phyloP scores from a whole-genome alignment of 2,797 vertebrate species.

The Poecilia gillii region DNA sequence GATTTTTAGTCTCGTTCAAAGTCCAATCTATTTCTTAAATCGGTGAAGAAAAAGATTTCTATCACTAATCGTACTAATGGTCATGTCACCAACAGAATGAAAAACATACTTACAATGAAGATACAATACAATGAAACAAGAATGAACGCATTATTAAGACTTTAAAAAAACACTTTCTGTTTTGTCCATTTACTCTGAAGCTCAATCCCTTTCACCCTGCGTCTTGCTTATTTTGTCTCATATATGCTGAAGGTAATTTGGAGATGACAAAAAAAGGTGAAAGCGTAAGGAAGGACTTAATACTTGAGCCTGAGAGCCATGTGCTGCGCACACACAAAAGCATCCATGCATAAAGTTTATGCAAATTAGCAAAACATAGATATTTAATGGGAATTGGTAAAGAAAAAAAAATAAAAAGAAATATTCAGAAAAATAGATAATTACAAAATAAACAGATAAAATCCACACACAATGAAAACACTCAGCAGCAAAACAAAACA shows the following conservation, averaged over 20 bases:
- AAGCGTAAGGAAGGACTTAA: constrained; percentile 29
- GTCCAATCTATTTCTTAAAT: constrained; percentile 13
- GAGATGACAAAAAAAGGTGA: constrained; percentile 40
- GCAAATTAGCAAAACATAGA: background rate
- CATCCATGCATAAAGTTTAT: background rate
- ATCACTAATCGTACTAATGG: constrained; percentile 5
- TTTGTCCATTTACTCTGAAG: background rate
- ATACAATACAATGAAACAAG: constrained; percentile 11
- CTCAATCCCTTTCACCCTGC: constrained; percentile 14
- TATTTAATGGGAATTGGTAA: background rate
- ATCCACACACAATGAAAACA: background rate
- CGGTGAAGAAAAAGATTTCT: background rate
- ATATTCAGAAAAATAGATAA: background rate
- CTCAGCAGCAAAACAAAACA: background rate
- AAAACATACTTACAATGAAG: background rate
- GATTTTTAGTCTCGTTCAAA: background rate
- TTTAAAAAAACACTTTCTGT: background rate
- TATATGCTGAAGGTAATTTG: constrained; percentile 33
- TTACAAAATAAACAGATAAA: background rate
- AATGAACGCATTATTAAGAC: background rate
- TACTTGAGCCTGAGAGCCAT: constrained; percentile 24
- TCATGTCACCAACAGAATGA: constrained; percentile 4
- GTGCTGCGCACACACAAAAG: constrained; percentile 13
- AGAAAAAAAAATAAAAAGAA: background rate
- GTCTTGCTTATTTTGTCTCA: constrained; percentile 19